Conservation (phyloP, 2,113 vertebrate species). For the Takifugu bimaculatus region DNA sequence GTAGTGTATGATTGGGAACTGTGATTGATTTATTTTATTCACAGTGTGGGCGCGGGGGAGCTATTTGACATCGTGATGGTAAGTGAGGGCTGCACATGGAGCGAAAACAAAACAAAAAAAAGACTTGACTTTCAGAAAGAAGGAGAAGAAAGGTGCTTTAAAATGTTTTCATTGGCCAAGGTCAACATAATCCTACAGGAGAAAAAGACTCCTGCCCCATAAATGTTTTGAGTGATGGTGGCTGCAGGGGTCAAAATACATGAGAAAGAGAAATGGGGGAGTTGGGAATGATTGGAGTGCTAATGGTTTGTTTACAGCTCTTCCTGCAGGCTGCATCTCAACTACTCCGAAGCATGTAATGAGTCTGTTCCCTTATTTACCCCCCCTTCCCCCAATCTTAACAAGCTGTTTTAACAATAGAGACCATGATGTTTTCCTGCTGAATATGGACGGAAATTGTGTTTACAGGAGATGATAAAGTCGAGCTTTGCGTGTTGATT, state of each 20-base stretch:
- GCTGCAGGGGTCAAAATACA: background rate
- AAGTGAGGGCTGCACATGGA: conserved; percentile 1
- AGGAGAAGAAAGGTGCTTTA: no score
- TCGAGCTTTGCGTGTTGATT: conserved; percentile 7
- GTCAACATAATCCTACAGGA: background rate
- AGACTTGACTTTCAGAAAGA: no score
- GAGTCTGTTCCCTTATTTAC: conserved; percentile 62
- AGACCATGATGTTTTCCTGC: conserved; percentile 16
- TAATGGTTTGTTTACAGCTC: conserved; percentile 46
- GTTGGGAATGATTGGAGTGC: conserved; percentile 14
- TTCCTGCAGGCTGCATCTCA: conserved; percentile 49
- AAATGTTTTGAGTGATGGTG: conserved; percentile 21
- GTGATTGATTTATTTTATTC: conserved; percentile 5
- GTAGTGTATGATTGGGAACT: background rate
- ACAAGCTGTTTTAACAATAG: no score
- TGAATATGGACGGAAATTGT: conserved; percentile 22
- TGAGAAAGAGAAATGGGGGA: conserved; percentile 3
- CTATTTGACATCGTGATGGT: conserved; percentile 9
- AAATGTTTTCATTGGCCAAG: background rate
- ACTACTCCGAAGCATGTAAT: conserved; percentile 60
- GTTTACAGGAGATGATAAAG: conserved; percentile 14
- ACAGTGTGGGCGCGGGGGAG: background rate
- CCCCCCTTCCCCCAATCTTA: conserved; percentile 49
- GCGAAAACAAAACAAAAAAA: background rate
- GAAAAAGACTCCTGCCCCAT: conserved; percentile 1